Percentiles rank a stretch among this genome's conserved stretches.
phyloP scores from a whole-genome alignment of 2,888 invertebrate species.

The Athalia rosae region DNA sequence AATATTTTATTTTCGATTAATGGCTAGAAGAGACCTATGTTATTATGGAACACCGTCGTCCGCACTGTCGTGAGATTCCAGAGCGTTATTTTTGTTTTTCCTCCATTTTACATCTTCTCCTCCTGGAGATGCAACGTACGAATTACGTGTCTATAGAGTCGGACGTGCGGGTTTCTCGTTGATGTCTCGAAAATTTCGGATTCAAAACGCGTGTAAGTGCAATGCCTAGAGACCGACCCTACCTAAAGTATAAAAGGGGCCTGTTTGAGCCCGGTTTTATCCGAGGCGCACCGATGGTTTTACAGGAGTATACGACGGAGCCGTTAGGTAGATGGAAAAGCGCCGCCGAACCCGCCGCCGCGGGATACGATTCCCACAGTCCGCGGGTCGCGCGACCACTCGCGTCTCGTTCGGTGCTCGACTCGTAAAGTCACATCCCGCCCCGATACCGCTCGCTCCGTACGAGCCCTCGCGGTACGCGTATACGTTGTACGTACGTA shows the following conservation, averaged over 20 bases:
- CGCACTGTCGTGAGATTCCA: too few species aligned
- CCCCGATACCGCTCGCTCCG: conserved; percentile 49
- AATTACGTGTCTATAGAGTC: too few species aligned
- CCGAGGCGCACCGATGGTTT: conserved; percentile 7
- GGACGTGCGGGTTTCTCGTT: conserved; percentile 10
- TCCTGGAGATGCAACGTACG: too few species aligned
- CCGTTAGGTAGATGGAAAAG: neutral
- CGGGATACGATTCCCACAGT: conserved; percentile 55
- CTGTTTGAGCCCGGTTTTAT: conserved; percentile 19
- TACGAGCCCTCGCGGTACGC: conserved; percentile 48
- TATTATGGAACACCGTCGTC: too few species aligned
- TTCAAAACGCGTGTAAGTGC: conserved; percentile 44
- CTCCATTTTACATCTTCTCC: too few species aligned
- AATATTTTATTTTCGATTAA: too few species aligned
- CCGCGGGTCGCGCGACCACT: conserved; percentile 45
- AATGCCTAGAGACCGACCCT: conserved; percentile 6
- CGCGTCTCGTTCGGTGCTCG: conserved; percentile 43
- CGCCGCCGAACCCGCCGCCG: conserved; percentile 6
- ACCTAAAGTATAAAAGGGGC: neutral
- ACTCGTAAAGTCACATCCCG: conserved; percentile 51
- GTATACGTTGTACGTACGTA: too few species aligned
- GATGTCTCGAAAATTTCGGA: conserved; percentile 3
- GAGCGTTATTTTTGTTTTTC: too few species aligned
- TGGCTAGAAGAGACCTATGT: too few species aligned
- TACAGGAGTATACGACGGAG: conserved; percentile 39